A percentile compares a stretch with the other conserved stretches of the same genome.
phyloP scores from a whole-genome alignment of 2,113 vertebrate genomes.

The Mirza zaza region DNA sequence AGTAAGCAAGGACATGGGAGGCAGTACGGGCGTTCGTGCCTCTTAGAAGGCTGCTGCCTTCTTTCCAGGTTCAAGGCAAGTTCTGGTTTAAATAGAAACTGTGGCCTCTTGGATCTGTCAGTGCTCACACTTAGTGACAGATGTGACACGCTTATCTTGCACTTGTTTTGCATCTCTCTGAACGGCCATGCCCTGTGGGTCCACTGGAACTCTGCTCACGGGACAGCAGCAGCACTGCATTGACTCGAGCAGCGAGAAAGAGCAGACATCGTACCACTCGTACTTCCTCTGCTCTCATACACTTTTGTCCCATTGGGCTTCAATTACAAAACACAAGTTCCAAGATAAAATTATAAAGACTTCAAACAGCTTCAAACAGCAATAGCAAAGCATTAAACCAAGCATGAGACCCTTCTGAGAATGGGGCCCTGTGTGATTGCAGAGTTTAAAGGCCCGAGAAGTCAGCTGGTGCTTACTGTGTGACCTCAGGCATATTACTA shows the following conservation, averaged over 20 bases:
- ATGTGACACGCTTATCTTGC: neutral
- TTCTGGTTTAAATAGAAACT: neutral
- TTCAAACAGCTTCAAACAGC: neutral
- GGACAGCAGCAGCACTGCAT: neutral
- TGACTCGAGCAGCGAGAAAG: neutral
- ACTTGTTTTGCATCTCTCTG: neutral
- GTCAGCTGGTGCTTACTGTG: too few relatives aligned
- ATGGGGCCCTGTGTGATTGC: neutral
- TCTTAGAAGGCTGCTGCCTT: neutral
- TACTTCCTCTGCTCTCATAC: neutral
- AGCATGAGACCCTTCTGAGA: neutral
- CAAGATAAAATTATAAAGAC: neutral
- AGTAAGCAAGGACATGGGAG: neutral
- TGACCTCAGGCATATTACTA: neutral
- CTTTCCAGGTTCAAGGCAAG: neutral
- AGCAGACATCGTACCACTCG: fast-evolving
- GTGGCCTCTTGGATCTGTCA: neutral
- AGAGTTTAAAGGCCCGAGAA: neutral
- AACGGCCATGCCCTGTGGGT: neutral
- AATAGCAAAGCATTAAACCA: neutral
- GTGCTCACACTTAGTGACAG: too few relatives aligned
- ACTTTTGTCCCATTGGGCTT: neutral
- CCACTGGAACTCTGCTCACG: neutral
- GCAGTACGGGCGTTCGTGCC: neutral
- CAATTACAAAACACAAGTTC: neutral